A percentile compares a stretch with the other conserved stretches of the same genome.
Evolutionary conservation across 2,797 vertebrate genomes (phyloP).

Genomic region (Siniperca scherzeri): DNA sequence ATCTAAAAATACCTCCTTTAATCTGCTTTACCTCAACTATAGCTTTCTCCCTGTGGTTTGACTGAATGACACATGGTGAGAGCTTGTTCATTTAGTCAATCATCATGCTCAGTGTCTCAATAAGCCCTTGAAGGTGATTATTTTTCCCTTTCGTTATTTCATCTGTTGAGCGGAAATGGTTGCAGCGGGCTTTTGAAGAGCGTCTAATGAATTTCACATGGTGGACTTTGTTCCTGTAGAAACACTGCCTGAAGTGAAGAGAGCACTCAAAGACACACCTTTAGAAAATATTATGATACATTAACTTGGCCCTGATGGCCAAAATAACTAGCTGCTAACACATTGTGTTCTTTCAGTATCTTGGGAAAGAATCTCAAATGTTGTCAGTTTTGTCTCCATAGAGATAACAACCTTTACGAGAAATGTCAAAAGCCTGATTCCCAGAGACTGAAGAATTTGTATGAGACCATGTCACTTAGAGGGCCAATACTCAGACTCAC

Average conservation of each 20-base stretch:
- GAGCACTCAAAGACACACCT: slow-evolving; percentile 77
- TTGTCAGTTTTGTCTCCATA: slow-evolving; percentile 68
- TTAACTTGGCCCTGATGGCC: slow-evolving; percentile 61
- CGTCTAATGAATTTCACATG: slow-evolving; percentile 68
- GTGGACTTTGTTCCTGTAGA: slow-evolving; percentile 70
- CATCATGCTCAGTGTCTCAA: slow-evolving; percentile 11
- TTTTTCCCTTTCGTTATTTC: slow-evolving; percentile 30
- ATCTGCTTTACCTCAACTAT: slow-evolving; percentile 53
- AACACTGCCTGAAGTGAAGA: slow-evolving; percentile 65
- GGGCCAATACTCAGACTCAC: background rate
- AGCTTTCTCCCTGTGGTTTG: slow-evolving; percentile 48
- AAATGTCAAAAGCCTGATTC: slow-evolving; percentile 53
- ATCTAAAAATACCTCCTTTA: slow-evolving; percentile 66
- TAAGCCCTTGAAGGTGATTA: slow-evolving; percentile 17
- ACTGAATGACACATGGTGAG: slow-evolving; percentile 37
- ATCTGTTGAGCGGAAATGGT: slow-evolving; percentile 45
- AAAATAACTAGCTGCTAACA: slow-evolving; percentile 66
- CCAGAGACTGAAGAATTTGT: slow-evolving; percentile 25
- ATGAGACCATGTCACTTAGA: slow-evolving; percentile 25
- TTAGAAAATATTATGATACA: slow-evolving; percentile 82
- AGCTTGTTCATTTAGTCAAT: slow-evolving; percentile 45
- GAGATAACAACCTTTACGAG: slow-evolving; percentile 54
- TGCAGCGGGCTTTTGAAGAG: slow-evolving; percentile 34
- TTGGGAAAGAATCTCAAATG: slow-evolving; percentile 57
- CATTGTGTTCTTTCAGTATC: slow-evolving; percentile 48